Conservation (phyloP, 2,888 invertebrate genomes). For the Merodon equestris region DNA sequence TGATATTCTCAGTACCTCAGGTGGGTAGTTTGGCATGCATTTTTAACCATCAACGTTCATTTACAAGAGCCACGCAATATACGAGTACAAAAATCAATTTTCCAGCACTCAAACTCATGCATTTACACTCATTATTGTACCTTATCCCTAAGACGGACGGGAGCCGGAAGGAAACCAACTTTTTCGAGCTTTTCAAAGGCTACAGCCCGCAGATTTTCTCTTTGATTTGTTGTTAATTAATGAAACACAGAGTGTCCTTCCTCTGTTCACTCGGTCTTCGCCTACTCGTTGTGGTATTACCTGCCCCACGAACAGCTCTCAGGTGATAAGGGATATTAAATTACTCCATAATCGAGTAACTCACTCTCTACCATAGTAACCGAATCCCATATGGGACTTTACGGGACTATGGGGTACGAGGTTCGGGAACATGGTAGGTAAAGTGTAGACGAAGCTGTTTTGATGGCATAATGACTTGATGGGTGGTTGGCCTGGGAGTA, state of each 20-base stretch:
- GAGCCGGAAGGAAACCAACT: too few species aligned
- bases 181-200: too few species aligned
- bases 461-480: slow-evolving; percentile 1
- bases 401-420: neutral
- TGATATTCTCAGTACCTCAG: slow-evolving; percentile 18
- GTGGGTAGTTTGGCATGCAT: slow-evolving; percentile 45
- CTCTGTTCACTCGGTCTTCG: too few species aligned
- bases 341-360: slow-evolving; percentile 4
- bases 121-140: too few species aligned
- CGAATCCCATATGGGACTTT: neutral
- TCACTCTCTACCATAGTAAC: neutral
- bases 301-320: neutral
- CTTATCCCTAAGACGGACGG: too few species aligned
- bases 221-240: slow-evolving; percentile 28
- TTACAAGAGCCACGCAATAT: slow-evolving; percentile 37
- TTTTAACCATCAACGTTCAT: slow-evolving; percentile 46
- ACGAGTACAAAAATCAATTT: too few species aligned
- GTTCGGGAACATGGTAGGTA: neutral
- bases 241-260: slow-evolving; percentile 8
- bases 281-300: too few species aligned
- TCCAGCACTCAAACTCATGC: too few species aligned
- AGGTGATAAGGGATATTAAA: slow-evolving; percentile 21
- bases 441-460: neutral
- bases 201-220: neutral
- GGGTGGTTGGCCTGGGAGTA: neutral